These are phyloP conservation scores for Notamacropus eugenii DNA, from an alignment of 2,797 vertebrate species.

Conservation along the genomic window DNA sequence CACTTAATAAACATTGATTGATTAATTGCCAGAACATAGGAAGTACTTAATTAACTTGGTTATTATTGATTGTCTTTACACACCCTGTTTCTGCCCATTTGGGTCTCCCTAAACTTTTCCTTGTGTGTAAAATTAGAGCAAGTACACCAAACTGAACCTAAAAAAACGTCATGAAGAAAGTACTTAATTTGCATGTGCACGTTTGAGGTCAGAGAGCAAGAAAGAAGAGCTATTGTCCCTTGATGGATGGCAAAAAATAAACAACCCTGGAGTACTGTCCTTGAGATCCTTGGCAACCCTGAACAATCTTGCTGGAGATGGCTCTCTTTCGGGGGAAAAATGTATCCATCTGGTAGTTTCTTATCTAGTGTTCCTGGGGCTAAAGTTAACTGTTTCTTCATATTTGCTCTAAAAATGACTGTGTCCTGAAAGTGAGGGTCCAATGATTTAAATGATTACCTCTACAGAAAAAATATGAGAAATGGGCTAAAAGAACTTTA, in stretches of 20 bases:
- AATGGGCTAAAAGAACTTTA: neutral
- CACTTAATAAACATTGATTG: too few species aligned
- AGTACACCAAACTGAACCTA: neutral
- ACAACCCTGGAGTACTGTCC: neutral
- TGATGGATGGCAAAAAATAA: neutral
- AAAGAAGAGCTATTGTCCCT: neutral
- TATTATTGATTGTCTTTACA: neutral
- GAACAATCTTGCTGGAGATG: neutral
- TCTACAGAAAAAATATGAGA: neutral
- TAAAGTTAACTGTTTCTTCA: neutral
- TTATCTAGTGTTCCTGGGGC: neutral
- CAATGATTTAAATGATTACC: neutral
- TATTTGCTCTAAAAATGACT: neutral
- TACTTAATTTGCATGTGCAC: too few species aligned
- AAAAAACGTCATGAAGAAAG: neutral
- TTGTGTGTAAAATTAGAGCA: neutral
- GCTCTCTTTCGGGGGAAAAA: neutral
- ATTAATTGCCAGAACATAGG: neutral
- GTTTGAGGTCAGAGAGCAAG: neutral
- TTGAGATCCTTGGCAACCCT: neutral
- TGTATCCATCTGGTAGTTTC: neutral
- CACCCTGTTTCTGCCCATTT: too few species aligned
- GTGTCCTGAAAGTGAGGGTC: neutral
- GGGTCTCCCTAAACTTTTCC: neutral
- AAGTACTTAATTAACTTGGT: neutral